Percentiles rank a stretch among this genome's conserved stretches.
These are phyloP conservation scores for Rhopalosiphum maidis DNA, from an alignment of 1,140 invertebrate species.

Conservation along the genomic window DNA sequence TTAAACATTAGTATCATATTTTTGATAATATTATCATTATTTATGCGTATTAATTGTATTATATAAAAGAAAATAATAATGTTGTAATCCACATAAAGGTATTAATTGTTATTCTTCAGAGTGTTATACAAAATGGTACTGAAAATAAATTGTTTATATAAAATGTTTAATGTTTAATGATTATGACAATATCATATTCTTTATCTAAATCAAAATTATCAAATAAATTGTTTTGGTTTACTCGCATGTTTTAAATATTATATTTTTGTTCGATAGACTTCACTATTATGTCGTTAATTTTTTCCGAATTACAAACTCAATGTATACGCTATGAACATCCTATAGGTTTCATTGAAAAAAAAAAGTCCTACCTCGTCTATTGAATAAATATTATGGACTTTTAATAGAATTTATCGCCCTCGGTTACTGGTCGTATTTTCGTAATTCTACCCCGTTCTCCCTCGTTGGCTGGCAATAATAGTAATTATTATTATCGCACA, in stretches of 20 bases:
- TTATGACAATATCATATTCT: not conserved
- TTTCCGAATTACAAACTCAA: not conserved
- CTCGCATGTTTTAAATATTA: not conserved
- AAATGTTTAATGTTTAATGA: no score
- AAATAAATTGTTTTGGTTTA: not conserved
- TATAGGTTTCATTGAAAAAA: conserved; percentile 4
- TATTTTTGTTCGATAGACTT: not conserved
- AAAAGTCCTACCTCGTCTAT: not conserved
- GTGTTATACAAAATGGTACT: no score
- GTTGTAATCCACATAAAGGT: not conserved
- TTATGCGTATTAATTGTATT: not conserved
- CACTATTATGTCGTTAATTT: not conserved
- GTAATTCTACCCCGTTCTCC: not conserved
- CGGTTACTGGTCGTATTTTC: conserved; percentile 30
- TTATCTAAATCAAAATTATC: not conserved
- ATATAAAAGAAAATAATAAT: not conserved
- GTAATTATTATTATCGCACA: conserved; percentile 54
- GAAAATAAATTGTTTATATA: not conserved
- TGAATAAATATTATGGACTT: conserved; percentile 48
- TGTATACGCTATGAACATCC: conserved; percentile 6
- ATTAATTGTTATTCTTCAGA: not conserved
- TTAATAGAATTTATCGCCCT: conserved; percentile 50
- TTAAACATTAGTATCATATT: not conserved
- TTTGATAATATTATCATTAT: no score
- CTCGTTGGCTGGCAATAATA: not conserved